Evolutionary conservation across 2,797 vertebrate species (phyloP).

Genomic region (Xenopus petersii): DNA sequence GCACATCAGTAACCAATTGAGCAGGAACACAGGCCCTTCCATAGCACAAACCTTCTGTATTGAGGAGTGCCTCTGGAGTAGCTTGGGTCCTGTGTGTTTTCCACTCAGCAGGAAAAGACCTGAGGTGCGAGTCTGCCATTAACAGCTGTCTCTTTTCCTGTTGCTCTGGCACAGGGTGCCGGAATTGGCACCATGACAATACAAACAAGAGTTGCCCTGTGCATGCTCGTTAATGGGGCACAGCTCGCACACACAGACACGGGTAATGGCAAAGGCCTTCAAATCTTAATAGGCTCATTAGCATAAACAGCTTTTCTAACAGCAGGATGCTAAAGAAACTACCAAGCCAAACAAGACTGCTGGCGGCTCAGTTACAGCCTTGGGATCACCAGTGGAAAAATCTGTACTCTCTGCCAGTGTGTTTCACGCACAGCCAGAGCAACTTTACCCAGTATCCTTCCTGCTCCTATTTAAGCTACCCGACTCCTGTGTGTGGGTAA

Average conservation of each 20-base stretch:
- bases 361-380: constrained; percentile 49
- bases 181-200: constrained; percentile 51
- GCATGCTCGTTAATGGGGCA: constrained; percentile 50
- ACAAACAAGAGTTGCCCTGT: constrained; percentile 51
- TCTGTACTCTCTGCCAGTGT: constrained; percentile 21
- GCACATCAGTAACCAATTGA: neutral
- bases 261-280: constrained; percentile 50
- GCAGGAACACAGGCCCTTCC: neutral
- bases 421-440: constrained; percentile 14
- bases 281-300: constrained; percentile 56
- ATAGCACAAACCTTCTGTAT: neutral
- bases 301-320: constrained; percentile 63
- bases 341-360: constrained; percentile 53
- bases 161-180: constrained; percentile 48
- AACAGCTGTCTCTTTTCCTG: constrained; percentile 41
- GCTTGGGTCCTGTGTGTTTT: neutral
- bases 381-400: constrained; percentile 44
- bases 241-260: constrained; percentile 26
- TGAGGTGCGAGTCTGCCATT: constrained; percentile 21
- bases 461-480: neutral
- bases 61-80: constrained; percentile 7
- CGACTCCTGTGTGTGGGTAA: no score
- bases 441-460: neutral
- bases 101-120: constrained; percentile 42
- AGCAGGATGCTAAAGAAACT: constrained; percentile 55